A percentile compares a stretch with the other conserved stretches of the same genome.
These are phyloP conservation scores for Macrobrachium nipponense DNA, from an alignment of 1,140 invertebrate species.

Conservation along the genomic window DNA sequence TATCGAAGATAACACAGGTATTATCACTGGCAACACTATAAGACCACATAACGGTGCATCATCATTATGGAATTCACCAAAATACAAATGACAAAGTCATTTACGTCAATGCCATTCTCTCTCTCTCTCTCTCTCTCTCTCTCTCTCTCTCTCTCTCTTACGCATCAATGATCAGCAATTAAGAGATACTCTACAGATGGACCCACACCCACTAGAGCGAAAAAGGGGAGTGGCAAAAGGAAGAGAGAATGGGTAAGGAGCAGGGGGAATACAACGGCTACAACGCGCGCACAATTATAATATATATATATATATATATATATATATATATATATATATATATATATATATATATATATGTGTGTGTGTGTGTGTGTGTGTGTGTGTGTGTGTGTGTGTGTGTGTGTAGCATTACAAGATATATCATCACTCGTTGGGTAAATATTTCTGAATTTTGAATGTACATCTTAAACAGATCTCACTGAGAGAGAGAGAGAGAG, in stretches of 20 bases:
- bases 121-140: conserved; percentile 13
- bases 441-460: no score
- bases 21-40: no score
- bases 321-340: neutral
- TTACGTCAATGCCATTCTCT: neutral
- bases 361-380: conserved; percentile 2
- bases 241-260: neutral
- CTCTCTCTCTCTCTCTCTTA: conserved; percentile 9
- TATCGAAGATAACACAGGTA: neutral
- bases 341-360: neutral
- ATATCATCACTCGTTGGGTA: neutral
- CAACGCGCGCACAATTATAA: neutral
- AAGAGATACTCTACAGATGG: no score
- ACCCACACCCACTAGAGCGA: neutral
- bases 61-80: no score
- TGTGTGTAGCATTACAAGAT: neutral
- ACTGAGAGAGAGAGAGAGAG: conserved; percentile 3
- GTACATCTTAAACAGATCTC: no score
- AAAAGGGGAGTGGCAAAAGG: neutral
- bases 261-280: neutral
- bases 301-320: neutral
- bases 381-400: conserved; percentile 28
- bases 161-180: neutral
- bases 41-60: no score
- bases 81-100: neutral